A percentile compares a stretch with the other conserved stretches of the same genome.
Conservation (phyloP, 2,113 vertebrate genomes). For the Dissostichus mawsoni region DNA sequence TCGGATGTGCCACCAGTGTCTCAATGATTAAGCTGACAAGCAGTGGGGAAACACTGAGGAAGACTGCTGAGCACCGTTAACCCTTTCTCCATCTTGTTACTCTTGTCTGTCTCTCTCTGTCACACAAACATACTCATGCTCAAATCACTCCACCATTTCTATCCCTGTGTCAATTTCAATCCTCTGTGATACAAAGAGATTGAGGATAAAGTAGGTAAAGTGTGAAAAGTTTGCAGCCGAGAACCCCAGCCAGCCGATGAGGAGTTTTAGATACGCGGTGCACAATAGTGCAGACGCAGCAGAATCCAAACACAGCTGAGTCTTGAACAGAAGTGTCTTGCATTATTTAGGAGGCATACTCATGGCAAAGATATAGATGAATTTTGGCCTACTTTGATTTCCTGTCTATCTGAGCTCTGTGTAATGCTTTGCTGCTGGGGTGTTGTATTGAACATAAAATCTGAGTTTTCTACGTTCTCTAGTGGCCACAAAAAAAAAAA, state of each 20-base stretch:
- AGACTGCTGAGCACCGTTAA: constrained; percentile 60
- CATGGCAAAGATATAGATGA: constrained; percentile 78
- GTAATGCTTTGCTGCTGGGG: constrained; percentile 40
- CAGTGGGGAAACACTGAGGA: constrained; percentile 54
- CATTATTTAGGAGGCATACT: constrained; percentile 82
- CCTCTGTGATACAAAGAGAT: constrained; percentile 43
- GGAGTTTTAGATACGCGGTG: constrained; percentile 60
- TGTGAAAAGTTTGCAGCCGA: constrained; percentile 60
- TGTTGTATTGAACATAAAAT: constrained; percentile 22
- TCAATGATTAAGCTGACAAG: constrained; percentile 68
- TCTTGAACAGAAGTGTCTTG: constrained; percentile 76
- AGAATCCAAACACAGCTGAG: constrained; percentile 71
- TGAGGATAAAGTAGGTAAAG: constrained; percentile 42
- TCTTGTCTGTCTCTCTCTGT: constrained; percentile 31
- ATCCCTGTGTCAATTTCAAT: constrained; percentile 15
- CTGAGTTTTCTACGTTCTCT: constrained; percentile 26
- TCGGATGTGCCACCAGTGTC: constrained; percentile 59
- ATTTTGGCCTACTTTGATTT: constrained; percentile 78
- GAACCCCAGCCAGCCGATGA: constrained; percentile 54
- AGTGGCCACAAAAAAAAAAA: constrained; percentile 28
- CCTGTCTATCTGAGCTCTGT: constrained; percentile 39
- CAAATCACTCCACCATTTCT: neutral
- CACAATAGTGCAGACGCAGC: constrained; percentile 78
- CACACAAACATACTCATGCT: constrained; percentile 1
- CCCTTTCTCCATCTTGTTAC: constrained; percentile 57